Base-by-base conservation (phyloP, 2,888 invertebrate genomes). In the Lasioglossum leucozonium region DNA sequence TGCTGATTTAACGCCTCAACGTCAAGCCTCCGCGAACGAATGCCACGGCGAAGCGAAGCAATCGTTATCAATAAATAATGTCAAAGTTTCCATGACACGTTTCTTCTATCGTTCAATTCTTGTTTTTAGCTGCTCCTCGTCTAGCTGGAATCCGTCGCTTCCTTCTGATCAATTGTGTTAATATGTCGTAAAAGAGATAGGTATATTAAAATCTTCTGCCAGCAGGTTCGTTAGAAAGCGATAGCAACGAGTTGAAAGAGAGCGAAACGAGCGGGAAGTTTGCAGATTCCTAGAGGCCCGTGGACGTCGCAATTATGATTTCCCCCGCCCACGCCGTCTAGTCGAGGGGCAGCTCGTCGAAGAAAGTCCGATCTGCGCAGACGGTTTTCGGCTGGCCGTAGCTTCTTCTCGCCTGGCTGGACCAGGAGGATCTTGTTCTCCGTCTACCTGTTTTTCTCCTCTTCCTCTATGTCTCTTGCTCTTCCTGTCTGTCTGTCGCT, bases 401-500 rank as follows among this genome's bases (percentile, higher is more conserved):
- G 44, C 51, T 47, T 72, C 67, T 77, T 69, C 79, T 69, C 40
- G n/a, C 55, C 55, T 55, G 71, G 30, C 77, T 67, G 85, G 85
- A 74, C 85, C 85, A 85, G 51, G 85, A 67, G 18, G 67, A 40
- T 78, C 74, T 26, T 22, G 34, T 34, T 10, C 34, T 22, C 10
- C 22, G 34, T 67, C 67, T 67, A 67, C 67, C 37, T 67, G 67
- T 67, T 37, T 67, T 74, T 71, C 34, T 44, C 26, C 47, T 84
- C 26, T 79, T 77, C 85, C 81, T 86, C 78, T 47, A 34, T 77
- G 69, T 79, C 71, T 86, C 76, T 47, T 75, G 51, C 76, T 86
- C 85, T 82, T 86, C 81, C 82, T 87, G 73, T 83, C 84, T 72
- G 22, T 72, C 75, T 73, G 42, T 82, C 74, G 72, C 71, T 83